Percentiles rank a stretch among this genome's conserved stretches.
Evolutionary conservation across 2,113 vertebrate species (phyloP).

Genomic region (Sylvia atricapilla): DNA sequence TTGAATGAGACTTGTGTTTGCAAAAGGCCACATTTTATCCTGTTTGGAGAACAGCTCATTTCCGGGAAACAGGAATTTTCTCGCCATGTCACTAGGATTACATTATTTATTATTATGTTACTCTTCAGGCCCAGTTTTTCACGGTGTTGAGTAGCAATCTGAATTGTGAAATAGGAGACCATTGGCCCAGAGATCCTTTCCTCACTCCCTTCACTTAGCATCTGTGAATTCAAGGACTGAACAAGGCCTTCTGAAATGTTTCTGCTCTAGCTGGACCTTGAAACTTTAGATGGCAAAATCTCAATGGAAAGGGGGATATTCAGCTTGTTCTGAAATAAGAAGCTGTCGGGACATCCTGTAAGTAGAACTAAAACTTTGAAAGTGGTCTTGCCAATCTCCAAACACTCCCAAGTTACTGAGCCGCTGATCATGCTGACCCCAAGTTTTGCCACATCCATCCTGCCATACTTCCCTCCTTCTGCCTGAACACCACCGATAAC

Average conservation of each 20-base stretch:
- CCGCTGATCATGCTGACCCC: neutral
- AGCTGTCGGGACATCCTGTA: accelerated
- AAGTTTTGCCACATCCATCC: neutral
- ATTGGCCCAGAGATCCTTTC: neutral
- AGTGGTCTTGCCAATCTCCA: neutral
- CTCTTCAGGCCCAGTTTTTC: neutral
- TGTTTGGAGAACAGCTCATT: neutral
- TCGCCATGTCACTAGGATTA: neutral
- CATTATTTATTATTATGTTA: neutral
- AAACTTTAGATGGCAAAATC: neutral
- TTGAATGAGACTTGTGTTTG: neutral
- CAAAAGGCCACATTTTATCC: neutral
- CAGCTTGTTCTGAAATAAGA: neutral
- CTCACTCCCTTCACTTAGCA: neutral
- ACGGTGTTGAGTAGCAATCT: neutral
- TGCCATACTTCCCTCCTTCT: neutral
- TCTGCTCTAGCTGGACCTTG: neutral
- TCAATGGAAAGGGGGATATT: neutral
- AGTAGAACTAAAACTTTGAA: neutral
- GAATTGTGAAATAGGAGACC: neutral
- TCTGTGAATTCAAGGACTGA: neutral
- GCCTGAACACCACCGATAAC: neutral
- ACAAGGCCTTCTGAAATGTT: neutral
- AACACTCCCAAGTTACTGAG: neutral
- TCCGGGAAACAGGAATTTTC: neutral